These are phyloP conservation scores for Pseudotriccus pelzelni DNA, from an alignment of 2,797 vertebrate species.

Conservation along the genomic window DNA sequence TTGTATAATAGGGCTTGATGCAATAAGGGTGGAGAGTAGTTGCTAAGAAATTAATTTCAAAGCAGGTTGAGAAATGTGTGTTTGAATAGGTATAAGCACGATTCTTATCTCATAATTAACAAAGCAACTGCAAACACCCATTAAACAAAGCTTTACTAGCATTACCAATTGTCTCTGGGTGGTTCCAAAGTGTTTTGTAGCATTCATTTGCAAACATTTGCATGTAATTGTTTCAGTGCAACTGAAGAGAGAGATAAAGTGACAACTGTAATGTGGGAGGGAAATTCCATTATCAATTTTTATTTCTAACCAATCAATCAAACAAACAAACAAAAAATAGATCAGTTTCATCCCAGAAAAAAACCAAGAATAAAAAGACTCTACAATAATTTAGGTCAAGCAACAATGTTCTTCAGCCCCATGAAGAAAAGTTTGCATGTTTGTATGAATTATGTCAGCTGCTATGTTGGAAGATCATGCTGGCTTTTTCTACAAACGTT, in stretches of 20 bases:
- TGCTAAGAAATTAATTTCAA: not conserved
- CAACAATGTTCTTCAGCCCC: not conserved
- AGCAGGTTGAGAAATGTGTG: not conserved
- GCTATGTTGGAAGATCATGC: not conserved
- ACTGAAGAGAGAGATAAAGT: not conserved
- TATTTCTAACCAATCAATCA: not conserved
- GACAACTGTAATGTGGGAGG: not conserved
- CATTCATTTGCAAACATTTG: not conserved
- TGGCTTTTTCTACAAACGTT: not conserved
- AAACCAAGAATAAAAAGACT: not conserved
- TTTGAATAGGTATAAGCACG: not conserved
- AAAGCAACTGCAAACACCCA: not conserved
- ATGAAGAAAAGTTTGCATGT: not conserved
- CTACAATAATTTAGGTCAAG: not conserved
- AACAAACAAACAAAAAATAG: not conserved
- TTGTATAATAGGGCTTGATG: not conserved
- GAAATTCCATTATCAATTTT: not conserved
- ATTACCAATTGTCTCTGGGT: not conserved
- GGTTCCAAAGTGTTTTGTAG: not conserved
- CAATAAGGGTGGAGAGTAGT: not conserved
- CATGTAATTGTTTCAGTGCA: not conserved
- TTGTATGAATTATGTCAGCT: not conserved
- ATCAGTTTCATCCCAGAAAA: not conserved
- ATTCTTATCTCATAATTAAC: not conserved
- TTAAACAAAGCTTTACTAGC: not conserved